Base-by-base conservation (phyloP, 2,113 vertebrate genomes). In the Callipepla californica region DNA sequence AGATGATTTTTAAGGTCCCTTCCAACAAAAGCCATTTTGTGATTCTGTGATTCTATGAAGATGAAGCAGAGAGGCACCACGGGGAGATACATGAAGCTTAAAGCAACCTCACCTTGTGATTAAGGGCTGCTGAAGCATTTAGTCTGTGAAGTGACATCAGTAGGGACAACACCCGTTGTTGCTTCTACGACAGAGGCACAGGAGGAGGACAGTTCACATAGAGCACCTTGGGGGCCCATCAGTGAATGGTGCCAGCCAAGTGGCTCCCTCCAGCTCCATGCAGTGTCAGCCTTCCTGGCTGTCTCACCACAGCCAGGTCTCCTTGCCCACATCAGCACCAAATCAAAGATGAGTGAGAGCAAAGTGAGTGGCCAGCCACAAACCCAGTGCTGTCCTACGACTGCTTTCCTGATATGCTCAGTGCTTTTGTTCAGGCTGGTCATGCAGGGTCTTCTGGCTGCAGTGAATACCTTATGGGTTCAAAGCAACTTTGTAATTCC, bases 271-370 rank as follows among this genome's bases (percentile, higher is more conserved):
- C 67, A 61, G 69, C 38, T 68, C 62, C 62, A 44, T 2, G 1
- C 51, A 53, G 51, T 70, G 63, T 83, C 75, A n/a, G 53, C 53
- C 53, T 30, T 32, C 28, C 53, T 10, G 17, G 30, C 53, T 32
- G 17, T 30, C 30, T 32, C 53, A 53, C 2, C 21, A 45, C 44
- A 12, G 28, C 2, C 0, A 77, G 86, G 78, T 92, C 85, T 92
- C 85, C 13, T 14, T 40, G 70, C 44, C 87, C 94, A 53, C 0
- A 1, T 13, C 0, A 0, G 38, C 9, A 40, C 74, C 0, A 16
- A 59, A 80, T 82, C 70, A 82, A 87, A 92, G 81, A 79, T 21
- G 28, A 69, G 69, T 2, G 1, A 36, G 2, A 1, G 59, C 85
- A 89, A 38, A 87, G 34, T 38, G 62, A 38, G 51, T 14, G 44